Conservation (phyloP, 2,888 invertebrate species). For the Scaptomyza parva region DNA sequence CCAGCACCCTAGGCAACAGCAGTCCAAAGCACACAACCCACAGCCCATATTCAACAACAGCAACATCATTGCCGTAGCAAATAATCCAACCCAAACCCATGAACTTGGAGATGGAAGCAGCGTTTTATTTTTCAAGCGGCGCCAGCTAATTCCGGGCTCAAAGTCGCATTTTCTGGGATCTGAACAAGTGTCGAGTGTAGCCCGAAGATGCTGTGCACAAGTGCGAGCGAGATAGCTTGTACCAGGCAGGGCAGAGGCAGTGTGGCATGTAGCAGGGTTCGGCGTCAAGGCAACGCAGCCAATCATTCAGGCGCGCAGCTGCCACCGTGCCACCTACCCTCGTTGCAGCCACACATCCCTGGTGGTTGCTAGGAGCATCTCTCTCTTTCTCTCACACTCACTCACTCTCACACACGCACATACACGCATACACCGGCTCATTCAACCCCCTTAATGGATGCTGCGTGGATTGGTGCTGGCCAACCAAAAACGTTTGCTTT, state of each 20-base stretch:
- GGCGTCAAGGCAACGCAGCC: slow-evolving; percentile 77
- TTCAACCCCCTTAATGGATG: slow-evolving; percentile 66
- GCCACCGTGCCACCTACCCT: slow-evolving; percentile 61
- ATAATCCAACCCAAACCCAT: slow-evolving; percentile 72
- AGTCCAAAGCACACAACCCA: slow-evolving; percentile 16
- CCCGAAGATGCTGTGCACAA: slow-evolving; percentile 30
- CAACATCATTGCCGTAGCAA: slow-evolving; percentile 55
- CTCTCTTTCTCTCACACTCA: slow-evolving; percentile 10
- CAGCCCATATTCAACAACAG: slow-evolving; percentile 3
- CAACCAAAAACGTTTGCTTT: slow-evolving; percentile 77
- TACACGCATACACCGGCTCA: slow-evolving; percentile 6
- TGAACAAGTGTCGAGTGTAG: slow-evolving; percentile 64
- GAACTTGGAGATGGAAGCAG: slow-evolving; percentile 16
- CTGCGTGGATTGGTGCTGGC: slow-evolving; percentile 62
- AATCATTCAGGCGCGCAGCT: slow-evolving; percentile 67
- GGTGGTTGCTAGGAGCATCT: slow-evolving; percentile 64
- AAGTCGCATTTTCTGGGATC: slow-evolving; percentile 78
- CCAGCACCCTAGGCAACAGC: slow-evolving; percentile 36
- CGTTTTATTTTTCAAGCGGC: slow-evolving; percentile 63
- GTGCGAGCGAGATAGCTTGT: slow-evolving; percentile 59
- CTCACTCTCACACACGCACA: background rate
- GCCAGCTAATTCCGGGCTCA: slow-evolving; percentile 82
- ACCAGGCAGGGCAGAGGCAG: slow-evolving; percentile 22
- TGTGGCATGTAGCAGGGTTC: slow-evolving; percentile 40
- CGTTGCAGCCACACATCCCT: slow-evolving; percentile 34